Evolutionary conservation across 2,888 invertebrate species (phyloP), one percentile per base, ranked within the genome.

Genomic region (Dasysyrphus tricinctus): DNA sequence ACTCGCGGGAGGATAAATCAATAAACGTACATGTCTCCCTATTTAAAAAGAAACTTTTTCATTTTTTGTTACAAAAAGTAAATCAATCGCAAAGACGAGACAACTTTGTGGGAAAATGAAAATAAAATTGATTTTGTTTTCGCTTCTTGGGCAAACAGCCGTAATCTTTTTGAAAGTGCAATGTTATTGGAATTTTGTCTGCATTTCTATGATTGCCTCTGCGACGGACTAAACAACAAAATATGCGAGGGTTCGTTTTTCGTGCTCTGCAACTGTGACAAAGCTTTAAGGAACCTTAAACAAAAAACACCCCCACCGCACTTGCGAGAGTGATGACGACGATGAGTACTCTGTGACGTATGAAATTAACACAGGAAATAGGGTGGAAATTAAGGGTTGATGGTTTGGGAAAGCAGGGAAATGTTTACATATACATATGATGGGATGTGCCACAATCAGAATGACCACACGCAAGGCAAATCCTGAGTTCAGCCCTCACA

Each of bases 401-500:
- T 42, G 32, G 47, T 47, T 59, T 39, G 37, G 59, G 29, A 51
- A 51, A 39, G 14, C 24, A 49, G 14, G 67, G 16, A 83, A 80
- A 12, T 51, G 12, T 63, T 14, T 67, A n/a, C 49, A 56, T 77
- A 29, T 61, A 54, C 19, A 32, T 29, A 54, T 54, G 9, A 54
- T 54, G 9, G 29, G 54, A 32, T 54, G 3, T 16, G 8, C 49
- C 24, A 67, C 39, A 56, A 34, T 37, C 47, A 78, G 59, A 24
- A 47, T 29, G 11, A 69, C 74, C 37, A 74, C 75, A 73, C 78
- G 57, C 72, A 72, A 39, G 32, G 57, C 72, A 72, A 70, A n/a
- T 34, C 8, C 37, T 34, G 59, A 63, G 16, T 14, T 83, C 74
- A 89, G 88, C 90, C 83, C 90, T 89, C 89, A 83, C 74, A 47